Conservation (phyloP, 2,113 vertebrate genomes). For the Bubalus kerabau region DNA sequence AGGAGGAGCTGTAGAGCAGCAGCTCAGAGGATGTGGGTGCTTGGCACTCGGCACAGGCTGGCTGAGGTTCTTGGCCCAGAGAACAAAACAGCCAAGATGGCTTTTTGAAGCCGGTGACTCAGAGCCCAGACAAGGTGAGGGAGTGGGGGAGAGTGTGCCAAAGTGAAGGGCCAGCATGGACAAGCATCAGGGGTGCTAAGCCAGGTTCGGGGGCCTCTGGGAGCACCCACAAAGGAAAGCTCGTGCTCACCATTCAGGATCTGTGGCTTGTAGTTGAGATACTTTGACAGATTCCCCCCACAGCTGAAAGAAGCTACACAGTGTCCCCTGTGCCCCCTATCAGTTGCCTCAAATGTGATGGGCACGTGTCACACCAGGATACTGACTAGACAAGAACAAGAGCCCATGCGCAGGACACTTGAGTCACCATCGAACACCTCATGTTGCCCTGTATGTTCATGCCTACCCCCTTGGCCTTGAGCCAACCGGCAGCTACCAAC, state of each 20-base stretch:
- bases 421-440: rapidly evolving
- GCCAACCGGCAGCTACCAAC: rapidly evolving
- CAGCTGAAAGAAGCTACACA: rapidly evolving
- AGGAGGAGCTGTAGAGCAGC: rapidly evolving
- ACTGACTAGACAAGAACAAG: neutral
- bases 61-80: neutral
- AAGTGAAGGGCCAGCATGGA: neutral
- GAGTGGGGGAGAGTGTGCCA: neutral
- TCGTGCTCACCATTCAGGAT: rapidly evolving
- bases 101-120: neutral
- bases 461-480: neutral
- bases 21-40: neutral
- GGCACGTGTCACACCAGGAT: neutral
- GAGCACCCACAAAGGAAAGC: rapidly evolving
- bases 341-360: neutral
- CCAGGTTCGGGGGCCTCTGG: neutral
- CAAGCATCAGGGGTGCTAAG: rapidly evolving
- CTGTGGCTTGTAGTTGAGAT: neutral
- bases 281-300: rapidly evolving
- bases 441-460: rapidly evolving
- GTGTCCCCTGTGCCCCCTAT: neutral
- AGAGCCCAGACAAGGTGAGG: too few relatives aligned
- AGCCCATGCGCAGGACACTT: rapidly evolving
- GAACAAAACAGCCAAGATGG: too few relatives aligned
- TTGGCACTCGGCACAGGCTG: neutral